Conservation (phyloP, 2,797 vertebrate species). For the Selene dorsalis region DNA sequence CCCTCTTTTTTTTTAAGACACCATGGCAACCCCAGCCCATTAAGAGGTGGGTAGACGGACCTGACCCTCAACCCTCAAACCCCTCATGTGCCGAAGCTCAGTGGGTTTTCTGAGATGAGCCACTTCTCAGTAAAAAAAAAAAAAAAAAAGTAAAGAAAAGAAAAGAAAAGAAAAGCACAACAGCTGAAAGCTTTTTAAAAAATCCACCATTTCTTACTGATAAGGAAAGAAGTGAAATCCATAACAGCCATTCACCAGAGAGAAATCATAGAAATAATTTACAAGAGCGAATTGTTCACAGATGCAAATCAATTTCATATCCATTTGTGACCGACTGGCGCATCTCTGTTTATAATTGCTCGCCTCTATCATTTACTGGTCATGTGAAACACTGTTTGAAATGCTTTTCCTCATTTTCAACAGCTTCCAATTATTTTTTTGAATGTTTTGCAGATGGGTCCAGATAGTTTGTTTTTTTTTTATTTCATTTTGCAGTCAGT, state of each 20-base stretch:
- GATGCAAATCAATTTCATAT: conserved; percentile 65
- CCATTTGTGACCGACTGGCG: conserved; percentile 53
- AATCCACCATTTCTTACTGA: conserved; percentile 22
- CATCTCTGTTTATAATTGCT: conserved; percentile 48
- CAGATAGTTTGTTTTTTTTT: conserved; percentile 31
- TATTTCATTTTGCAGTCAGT: conserved; percentile 33
- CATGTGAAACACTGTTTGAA: conserved; percentile 49
- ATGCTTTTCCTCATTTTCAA: conserved; percentile 48
- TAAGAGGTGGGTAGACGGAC: conserved; percentile 37
- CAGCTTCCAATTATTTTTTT: conserved; percentile 53
- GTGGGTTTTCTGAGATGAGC: conserved; percentile 44
- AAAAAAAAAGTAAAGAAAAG: neutral
- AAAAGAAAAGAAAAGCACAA: neutral
- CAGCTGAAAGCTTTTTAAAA: conserved; percentile 17
- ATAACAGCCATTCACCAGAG: conserved; percentile 19
- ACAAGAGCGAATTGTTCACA: conserved; percentile 42
- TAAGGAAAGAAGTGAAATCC: conserved; percentile 47
- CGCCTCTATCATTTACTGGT: conserved; percentile 28
- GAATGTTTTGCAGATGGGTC: conserved; percentile 44
- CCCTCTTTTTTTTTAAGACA: conserved; percentile 38
- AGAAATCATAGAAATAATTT: conserved; percentile 45
- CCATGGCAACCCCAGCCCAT: conserved; percentile 64
- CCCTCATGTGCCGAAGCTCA: conserved; percentile 32
- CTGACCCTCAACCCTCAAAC: conserved; percentile 54
- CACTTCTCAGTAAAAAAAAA: conserved; percentile 7